phyloP scores from a whole-genome alignment of 2,888 invertebrate species.

The Acheta domesticus region DNA sequence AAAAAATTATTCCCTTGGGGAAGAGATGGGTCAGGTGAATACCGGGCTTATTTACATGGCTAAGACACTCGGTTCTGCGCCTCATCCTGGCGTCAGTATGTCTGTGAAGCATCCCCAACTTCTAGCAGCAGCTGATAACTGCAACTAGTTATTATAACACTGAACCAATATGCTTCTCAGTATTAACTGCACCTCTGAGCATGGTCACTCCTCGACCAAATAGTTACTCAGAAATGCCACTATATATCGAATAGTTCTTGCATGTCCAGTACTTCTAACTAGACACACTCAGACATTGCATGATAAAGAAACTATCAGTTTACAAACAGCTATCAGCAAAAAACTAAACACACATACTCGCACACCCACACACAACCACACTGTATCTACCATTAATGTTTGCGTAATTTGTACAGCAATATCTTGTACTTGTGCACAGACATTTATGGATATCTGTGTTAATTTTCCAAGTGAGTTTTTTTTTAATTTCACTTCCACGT shows the following conservation, averaged over 20 bases:
- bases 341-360: conserved; percentile 32
- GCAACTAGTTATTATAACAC: conserved; percentile 26
- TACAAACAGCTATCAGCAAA: conserved; percentile 30
- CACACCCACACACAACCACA: conserved; percentile 29
- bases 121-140: conserved; percentile 20
- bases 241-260: neutral
- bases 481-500: neutral
- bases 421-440: conserved; percentile 38
- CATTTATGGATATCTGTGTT: conserved; percentile 29
- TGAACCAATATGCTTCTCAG: conserved; percentile 21
- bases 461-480: conserved; percentile 26
- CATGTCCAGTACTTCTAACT: conserved; percentile 12
- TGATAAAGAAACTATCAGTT: conserved; percentile 32
- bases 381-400: conserved; percentile 28
- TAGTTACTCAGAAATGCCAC: neutral
- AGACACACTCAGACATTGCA: neutral
- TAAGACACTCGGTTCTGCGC: conserved; percentile 24
- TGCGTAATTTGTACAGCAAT: conserved; percentile 38
- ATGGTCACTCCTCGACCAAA: neutral
- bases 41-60: conserved; percentile 33
- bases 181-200: neutral
- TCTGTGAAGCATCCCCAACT: conserved; percentile 26
- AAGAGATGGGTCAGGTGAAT: conserved; percentile 26
- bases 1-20: conserved; percentile 31
- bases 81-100: conserved; percentile 33